Conservation (phyloP, 1,140 invertebrate species). For the Holcopasites calliopsidis region DNA sequence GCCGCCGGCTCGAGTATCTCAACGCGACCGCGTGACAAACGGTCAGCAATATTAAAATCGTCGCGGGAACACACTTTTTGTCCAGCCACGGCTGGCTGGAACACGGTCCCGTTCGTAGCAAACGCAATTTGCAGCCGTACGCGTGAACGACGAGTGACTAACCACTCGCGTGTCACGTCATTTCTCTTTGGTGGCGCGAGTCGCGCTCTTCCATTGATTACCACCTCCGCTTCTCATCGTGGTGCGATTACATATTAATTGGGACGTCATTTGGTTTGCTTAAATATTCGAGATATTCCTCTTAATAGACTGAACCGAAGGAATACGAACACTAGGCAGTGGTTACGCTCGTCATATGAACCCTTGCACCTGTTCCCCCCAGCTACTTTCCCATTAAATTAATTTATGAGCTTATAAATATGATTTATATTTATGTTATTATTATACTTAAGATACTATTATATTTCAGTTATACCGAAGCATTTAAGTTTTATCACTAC, state of each 20-base stretch:
- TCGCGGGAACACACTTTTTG: slow-evolving; percentile 55
- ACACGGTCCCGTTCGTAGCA: slow-evolving; percentile 24
- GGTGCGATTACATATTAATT: slow-evolving; percentile 63
- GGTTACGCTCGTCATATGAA: too few relatives aligned
- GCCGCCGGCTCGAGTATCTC: not conserved
- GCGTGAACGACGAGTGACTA: slow-evolving; percentile 63
- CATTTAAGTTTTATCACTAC: too few relatives aligned
- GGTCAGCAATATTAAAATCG: slow-evolving; percentile 55
- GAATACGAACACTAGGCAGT: too few relatives aligned
- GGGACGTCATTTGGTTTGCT: too few relatives aligned
- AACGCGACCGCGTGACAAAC: slow-evolving; percentile 42
- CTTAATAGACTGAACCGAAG: too few relatives aligned
- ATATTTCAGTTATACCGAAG: too few relatives aligned
- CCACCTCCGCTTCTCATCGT: not conserved
- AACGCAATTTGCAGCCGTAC: slow-evolving; percentile 57
- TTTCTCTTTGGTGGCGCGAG: slow-evolving; percentile 53
- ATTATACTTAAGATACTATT: too few relatives aligned
- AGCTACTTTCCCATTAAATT: too few relatives aligned
- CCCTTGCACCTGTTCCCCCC: too few relatives aligned
- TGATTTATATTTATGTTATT: too few relatives aligned
- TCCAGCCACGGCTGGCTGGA: not conserved
- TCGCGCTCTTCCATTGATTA: slow-evolving; percentile 45
- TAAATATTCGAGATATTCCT: too few relatives aligned
- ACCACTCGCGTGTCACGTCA: slow-evolving; percentile 63
- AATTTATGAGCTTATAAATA: too few relatives aligned